Evolutionary conservation across 1,140 invertebrate species (phyloP).

Genomic region (Goniozus legneri): DNA sequence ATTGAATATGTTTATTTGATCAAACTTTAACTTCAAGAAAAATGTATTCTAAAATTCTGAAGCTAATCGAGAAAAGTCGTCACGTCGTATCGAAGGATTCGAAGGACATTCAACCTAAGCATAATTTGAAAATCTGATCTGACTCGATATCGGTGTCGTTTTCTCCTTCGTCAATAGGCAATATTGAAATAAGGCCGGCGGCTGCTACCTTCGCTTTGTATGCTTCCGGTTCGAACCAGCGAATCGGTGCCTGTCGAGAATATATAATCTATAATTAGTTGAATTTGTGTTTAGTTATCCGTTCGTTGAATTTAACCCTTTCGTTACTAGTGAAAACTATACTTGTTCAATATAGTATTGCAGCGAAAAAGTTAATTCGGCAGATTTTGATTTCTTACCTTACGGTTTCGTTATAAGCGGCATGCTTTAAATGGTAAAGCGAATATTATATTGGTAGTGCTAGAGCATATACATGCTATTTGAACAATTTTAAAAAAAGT

Average conservation of each 20-base stretch:
- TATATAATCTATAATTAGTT: slow-evolving; percentile 3
- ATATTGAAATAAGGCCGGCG: slow-evolving; percentile 43
- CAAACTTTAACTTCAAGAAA: no score
- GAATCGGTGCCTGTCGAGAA: slow-evolving; percentile 49
- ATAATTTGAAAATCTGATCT: slow-evolving; percentile 9
- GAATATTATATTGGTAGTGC: no score
- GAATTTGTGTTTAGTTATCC: no score
- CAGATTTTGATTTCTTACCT: slow-evolving; percentile 32
- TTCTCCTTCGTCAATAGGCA: slow-evolving; percentile 40
- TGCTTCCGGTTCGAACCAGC: slow-evolving; percentile 55
- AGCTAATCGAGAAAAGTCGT: no score
- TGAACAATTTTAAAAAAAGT: no score
- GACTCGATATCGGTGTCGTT: slow-evolving; percentile 48
- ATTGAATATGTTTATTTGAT: no score
- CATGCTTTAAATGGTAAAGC: slow-evolving; percentile 37
- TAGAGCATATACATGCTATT: no score
- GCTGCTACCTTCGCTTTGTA: slow-evolving; percentile 50
- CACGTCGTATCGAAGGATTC: no score
- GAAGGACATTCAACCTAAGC: not conserved
- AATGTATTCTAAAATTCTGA: no score
- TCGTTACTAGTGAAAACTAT: not conserved
- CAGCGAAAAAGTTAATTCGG: no score
- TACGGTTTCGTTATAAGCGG: slow-evolving; percentile 28
- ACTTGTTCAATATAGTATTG: no score
- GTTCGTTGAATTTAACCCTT: not conserved